Evolutionary conservation across 1,140 invertebrate species (phyloP).

Genomic region (Teleopsis dalmanni): DNA sequence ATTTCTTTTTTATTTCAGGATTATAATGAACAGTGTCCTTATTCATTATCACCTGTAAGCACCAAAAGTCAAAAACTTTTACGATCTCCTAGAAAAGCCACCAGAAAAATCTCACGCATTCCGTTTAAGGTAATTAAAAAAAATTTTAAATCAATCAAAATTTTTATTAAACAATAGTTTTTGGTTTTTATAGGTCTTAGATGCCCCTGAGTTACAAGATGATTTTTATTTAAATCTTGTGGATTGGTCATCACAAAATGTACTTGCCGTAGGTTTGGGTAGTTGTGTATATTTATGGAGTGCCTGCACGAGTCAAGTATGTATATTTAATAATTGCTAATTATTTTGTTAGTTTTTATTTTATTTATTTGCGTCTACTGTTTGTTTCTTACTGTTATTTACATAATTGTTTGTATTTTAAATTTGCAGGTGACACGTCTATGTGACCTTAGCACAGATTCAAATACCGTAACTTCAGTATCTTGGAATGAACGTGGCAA

Average conservation of each 20-base stretch:
- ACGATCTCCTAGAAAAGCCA: conserved; percentile 88
- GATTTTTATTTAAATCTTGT: conserved; percentile 99
- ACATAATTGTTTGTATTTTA: conserved; percentile 1
- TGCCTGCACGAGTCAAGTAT: conserved; percentile 93
- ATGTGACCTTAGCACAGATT: conserved; percentile 89
- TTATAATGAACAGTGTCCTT: conserved; percentile 63
- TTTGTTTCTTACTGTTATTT: conserved; percentile 7
- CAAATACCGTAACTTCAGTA: conserved; percentile 95
- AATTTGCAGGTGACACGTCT: conserved; percentile 71
- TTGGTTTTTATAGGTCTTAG: conserved; percentile 58
- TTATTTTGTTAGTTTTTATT: neutral
- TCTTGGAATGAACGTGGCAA: conserved; percentile 98
- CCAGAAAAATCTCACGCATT: conserved; percentile 92
- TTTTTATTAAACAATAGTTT: conserved; percentile 7
- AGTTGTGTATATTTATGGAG: conserved; percentile 99
- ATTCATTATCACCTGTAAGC: conserved; percentile 88
- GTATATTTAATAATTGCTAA: conserved; percentile 10
- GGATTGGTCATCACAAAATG: conserved; percentile 99
- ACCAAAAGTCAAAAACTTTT: conserved; percentile 90
- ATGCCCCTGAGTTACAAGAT: conserved; percentile 97
- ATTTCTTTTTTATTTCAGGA: conserved; percentile 50
- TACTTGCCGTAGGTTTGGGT: conserved; percentile 95
- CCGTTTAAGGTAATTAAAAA: conserved; percentile 69
- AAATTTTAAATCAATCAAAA: neutral
- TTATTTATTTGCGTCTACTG: conserved; percentile 1